These are phyloP conservation scores for Pterocles orientalis DNA, from an alignment of 2,113 vertebrate genomes.

Conservation along the genomic window DNA sequence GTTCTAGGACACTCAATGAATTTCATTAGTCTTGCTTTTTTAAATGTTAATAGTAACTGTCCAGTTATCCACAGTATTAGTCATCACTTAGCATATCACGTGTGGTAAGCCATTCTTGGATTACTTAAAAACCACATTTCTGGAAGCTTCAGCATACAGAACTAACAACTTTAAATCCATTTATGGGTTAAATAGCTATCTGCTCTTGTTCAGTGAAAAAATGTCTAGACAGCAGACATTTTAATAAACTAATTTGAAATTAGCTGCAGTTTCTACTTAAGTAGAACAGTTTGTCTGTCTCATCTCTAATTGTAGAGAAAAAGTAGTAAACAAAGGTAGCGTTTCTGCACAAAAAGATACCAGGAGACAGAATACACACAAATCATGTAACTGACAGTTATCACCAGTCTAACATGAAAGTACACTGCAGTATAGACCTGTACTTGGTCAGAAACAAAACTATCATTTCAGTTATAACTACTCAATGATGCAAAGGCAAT, in stretches of 20 bases:
- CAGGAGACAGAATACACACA: background rate
- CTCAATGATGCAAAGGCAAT: background rate
- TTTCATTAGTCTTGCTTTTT: background rate
- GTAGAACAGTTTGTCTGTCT: background rate
- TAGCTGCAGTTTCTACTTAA: background rate
- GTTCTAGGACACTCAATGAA: background rate
- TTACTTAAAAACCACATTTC: background rate
- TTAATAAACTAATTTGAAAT: background rate
- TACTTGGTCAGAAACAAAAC: background rate
- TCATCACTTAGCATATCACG: background rate
- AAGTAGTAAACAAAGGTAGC: background rate
- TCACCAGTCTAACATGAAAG: background rate
- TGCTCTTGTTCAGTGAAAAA: background rate
- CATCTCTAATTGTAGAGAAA: background rate
- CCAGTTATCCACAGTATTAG: background rate
- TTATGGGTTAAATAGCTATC: background rate
- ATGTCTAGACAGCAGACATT: background rate
- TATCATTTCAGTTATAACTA: background rate
- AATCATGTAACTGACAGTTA: background rate
- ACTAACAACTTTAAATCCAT: background rate
- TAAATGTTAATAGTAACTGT: background rate
- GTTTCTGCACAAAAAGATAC: background rate
- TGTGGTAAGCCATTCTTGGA: background rate
- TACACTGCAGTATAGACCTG: background rate
- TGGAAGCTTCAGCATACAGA: background rate